Base-by-base conservation (phyloP, 2,797 vertebrate genomes). In the Echiichthys vipera region DNA sequence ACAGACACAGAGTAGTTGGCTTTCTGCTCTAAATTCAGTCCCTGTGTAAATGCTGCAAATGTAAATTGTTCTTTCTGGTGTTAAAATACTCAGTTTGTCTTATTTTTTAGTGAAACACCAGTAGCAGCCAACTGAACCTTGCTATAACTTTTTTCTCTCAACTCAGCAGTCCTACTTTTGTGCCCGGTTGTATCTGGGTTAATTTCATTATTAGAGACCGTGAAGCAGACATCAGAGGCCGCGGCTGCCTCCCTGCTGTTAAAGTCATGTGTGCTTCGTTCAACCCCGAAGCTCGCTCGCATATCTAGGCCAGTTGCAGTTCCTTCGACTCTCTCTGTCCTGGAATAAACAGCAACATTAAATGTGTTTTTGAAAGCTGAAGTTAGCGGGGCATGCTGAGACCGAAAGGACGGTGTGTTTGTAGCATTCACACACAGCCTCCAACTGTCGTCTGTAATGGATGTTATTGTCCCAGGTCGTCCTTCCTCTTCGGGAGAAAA, bases 261-360 rank as follows among this genome's bases (percentile, higher is more conserved):
- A 42, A 45, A 76, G 30, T 54, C 55, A 13, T 56, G 42, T n/a
- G 46, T 4, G 30, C 13, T 54, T 45, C 12, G n/a, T 72, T 66
- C 49, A 14, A 27, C 29, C 75, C 63, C 34, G 18, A 25, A 47
- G 39, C 57, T 54, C 18, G 3, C 24, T 50, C 5, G 0, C 13
- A n/a, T 42, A 82, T 88, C 70, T 81, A 65, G 75, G 82, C 56
- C 84, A 68, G 65, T 14, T 17, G 1, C 25, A 9, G 39, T 54
- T 43, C 0, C 11, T 58, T 73, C 69, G 10, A n/a, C 50, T 68
- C 13, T 51, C 67, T 65, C n/a, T n/a, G n/a, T n/a, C 20, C 25
- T 32, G 20, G 43, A 71, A 22, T n/a, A 63, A 80, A 65, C 45
- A 7, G 56, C 18, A 5, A 32, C 54, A 15, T 67, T 18, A 22